Percentiles rank a stretch among this genome's conserved stretches.
These are phyloP conservation scores for Laticauda colubrina DNA, from an alignment of 2,113 vertebrate genomes.

Conservation along the genomic window DNA sequence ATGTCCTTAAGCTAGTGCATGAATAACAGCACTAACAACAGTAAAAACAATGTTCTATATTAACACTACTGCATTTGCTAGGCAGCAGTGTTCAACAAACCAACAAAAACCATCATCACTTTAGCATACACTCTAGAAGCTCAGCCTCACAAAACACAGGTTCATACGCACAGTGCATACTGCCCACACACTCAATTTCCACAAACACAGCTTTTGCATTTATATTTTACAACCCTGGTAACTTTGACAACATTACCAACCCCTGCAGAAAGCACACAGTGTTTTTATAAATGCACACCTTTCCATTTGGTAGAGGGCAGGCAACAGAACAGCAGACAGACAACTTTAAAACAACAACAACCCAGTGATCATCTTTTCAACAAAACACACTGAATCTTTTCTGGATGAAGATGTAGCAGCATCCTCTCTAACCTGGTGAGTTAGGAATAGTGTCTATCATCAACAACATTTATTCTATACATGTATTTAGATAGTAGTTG, in stretches of 20 bases:
- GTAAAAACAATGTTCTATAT: background rate
- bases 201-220: background rate
- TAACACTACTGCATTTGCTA: background rate
- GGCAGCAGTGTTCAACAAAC: background rate
- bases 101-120: background rate
- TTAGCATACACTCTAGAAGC: background rate
- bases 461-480: background rate
- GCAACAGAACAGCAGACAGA: background rate
- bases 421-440: background rate
- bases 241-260: background rate
- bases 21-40: background rate
- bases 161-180: background rate
- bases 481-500: background rate
- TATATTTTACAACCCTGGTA: background rate
- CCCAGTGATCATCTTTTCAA: background rate
- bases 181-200: background rate
- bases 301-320: background rate
- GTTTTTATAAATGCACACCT: background rate
- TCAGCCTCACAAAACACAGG: background rate
- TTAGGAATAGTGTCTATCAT: background rate
- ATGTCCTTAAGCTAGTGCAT: background rate
- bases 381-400: background rate
- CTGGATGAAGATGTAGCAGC: background rate
- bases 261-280: background rate
- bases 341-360: too few relatives aligned